Evolutionary conservation across 2,797 vertebrate species (phyloP).

Genomic region (Tadarida brasiliensis): DNA sequence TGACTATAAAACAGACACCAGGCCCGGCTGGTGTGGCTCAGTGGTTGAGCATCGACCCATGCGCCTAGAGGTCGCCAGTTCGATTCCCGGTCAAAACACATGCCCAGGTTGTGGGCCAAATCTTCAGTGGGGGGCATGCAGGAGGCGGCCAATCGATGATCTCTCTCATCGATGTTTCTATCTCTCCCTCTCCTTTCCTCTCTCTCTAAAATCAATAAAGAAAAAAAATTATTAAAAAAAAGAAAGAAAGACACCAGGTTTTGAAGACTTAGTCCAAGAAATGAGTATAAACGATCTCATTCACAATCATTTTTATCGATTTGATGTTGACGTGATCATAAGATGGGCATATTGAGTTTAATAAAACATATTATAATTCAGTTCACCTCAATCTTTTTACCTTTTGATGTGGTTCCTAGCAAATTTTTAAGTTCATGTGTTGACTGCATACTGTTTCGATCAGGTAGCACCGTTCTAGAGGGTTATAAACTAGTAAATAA

Average conservation of each 20-base stretch:
- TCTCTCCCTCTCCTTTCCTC: no score
- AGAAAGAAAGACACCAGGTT: rapidly evolving
- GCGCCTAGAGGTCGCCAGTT: no score
- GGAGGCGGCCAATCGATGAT: no score
- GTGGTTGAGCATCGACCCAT: no score
- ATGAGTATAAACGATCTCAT: not conserved
- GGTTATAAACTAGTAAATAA: not conserved
- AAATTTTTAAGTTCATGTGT: not conserved
- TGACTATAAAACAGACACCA: not conserved
- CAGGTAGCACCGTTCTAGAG: not conserved
- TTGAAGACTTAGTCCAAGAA: not conserved
- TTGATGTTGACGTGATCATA: not conserved
- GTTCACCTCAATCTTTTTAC: not conserved
- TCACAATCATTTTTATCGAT: not conserved
- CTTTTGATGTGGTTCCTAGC: not conserved
- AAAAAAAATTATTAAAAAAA: not conserved
- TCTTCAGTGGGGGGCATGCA: no score
- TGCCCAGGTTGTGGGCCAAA: no score
- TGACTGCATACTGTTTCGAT: not conserved
- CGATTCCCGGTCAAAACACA: no score
- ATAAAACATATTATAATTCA: not conserved
- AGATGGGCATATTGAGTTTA: not conserved
- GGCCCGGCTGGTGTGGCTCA: no score
- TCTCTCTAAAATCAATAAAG: no score
- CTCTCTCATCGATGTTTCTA: no score